Evolutionary conservation across 2,888 invertebrate species (phyloP).

Genomic region (Kryphioiulus occultus): DNA sequence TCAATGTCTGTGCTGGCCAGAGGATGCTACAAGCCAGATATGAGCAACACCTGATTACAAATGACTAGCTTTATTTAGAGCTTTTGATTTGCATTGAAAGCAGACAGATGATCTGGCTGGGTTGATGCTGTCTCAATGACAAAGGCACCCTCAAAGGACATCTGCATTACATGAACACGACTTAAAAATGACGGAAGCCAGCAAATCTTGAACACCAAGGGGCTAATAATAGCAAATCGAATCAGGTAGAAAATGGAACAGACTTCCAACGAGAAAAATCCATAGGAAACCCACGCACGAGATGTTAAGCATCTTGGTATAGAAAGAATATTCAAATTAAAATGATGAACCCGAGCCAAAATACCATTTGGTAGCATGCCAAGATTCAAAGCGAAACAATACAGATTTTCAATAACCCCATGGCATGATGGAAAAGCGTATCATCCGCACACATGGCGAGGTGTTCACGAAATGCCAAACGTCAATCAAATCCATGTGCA

Average conservation of each 20-base stretch:
- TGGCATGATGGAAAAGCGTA: not conserved
- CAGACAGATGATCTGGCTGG: not conserved
- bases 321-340: not conserved
- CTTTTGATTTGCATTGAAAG: not conserved
- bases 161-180: not conserved
- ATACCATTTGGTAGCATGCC: not conserved
- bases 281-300: not conserved
- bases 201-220: not conserved
- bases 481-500: not conserved
- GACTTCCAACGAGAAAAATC: not conserved
- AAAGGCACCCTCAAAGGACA: not conserved
- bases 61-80: not conserved
- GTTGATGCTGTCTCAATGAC: not conserved
- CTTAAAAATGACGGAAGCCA: not conserved
- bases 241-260: not conserved
- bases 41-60: too few relatives aligned
- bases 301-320: not conserved
- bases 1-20: too few relatives aligned
- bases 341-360: not conserved
- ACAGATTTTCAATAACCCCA: not conserved
- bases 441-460: not conserved
- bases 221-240: conserved; percentile 21
- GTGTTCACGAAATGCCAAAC: not conserved
- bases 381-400: not conserved
- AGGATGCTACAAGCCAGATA: too few relatives aligned